phyloP scores from a whole-genome alignment of 2,888 invertebrate genomes.

The Junonia oenone region DNA sequence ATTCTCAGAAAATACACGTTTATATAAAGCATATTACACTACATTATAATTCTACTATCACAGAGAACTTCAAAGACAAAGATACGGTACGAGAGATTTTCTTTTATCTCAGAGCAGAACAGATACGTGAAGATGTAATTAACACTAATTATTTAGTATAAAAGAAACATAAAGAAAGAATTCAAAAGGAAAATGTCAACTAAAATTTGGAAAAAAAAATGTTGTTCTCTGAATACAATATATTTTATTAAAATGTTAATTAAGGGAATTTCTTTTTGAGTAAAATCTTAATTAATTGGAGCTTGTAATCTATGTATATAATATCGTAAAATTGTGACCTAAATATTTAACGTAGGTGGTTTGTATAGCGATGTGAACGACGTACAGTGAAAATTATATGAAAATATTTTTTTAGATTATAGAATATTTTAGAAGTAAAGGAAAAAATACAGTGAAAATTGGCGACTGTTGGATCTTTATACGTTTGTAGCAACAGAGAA shows the following conservation, averaged over 20 bases:
- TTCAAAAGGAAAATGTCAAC: background rate
- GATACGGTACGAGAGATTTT: background rate
- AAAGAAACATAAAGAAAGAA: background rate
- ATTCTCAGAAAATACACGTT: no score
- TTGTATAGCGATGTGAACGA: background rate
- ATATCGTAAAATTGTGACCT: background rate
- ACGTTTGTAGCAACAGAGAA: no score
- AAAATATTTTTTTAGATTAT: background rate
- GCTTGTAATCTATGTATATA: background rate
- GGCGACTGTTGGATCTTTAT: no score
- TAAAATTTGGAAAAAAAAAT: background rate
- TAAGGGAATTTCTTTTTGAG: background rate
- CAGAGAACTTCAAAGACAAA: background rate
- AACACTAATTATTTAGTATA: background rate
- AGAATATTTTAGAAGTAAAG: background rate
- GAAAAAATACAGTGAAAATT: no score
- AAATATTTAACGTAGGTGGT: background rate
- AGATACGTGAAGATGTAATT: background rate
- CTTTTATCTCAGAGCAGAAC: background rate
- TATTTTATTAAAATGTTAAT: background rate
- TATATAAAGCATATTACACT: background rate
- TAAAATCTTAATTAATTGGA: background rate
- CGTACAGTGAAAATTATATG: background rate
- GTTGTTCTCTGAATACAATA: background rate
- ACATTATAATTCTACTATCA: background rate